These are phyloP conservation scores for Strigops habroptila DNA, from an alignment of 2,113 vertebrate genomes.

Conservation along the genomic window DNA sequence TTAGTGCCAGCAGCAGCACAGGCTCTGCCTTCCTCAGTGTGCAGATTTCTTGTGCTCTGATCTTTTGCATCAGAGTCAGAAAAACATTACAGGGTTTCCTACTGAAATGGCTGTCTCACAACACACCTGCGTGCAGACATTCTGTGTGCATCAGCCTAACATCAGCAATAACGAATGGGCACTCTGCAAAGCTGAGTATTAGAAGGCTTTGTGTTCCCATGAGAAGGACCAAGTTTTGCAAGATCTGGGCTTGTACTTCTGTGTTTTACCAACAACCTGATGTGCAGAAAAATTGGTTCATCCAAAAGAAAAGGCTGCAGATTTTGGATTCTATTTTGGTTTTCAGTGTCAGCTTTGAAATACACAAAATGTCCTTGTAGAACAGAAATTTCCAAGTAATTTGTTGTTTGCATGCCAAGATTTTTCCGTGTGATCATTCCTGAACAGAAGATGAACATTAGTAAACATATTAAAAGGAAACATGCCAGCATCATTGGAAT, in stretches of 20 bases:
- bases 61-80: not conserved
- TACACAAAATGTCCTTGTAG: not conserved
- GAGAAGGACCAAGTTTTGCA: accelerated
- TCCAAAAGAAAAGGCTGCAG: not conserved
- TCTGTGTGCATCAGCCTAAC: not conserved
- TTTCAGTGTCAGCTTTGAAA: not conserved
- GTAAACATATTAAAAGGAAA: not conserved
- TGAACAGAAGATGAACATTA: not conserved
- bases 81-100: not conserved
- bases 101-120: not conserved
- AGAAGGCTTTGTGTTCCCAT: not conserved
- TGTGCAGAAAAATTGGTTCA: not conserved
- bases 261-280: not conserved
- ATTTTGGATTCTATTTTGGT: not conserved
- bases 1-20: not conserved
- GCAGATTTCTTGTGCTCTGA: not conserved
- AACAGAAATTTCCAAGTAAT: not conserved
- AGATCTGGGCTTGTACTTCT: not conserved
- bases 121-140: not conserved
- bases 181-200: not conserved
- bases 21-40: accelerated
- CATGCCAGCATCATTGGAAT: not conserved
- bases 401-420: not conserved
- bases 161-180: not conserved
- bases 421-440: not conserved